These are phyloP conservation scores for Parnassius mnemosyne DNA, from an alignment of 2,888 invertebrate species.

Conservation along the genomic window DNA sequence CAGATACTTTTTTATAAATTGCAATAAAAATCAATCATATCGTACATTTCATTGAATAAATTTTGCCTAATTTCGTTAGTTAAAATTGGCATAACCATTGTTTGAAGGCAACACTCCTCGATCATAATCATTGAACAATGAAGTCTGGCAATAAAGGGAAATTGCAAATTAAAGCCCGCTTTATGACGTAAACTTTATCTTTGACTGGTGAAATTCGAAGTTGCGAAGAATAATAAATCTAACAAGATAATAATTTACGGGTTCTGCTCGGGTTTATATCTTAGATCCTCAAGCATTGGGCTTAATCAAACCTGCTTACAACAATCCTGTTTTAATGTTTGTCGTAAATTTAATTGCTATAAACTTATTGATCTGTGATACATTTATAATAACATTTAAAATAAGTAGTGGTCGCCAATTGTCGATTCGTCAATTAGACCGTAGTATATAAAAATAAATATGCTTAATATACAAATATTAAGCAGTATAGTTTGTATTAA, in stretches of 20 bases:
- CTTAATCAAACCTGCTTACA: slow-evolving; percentile 20
- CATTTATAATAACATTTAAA: too few species aligned
- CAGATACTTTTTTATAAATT: too few species aligned
- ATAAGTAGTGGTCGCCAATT: too few species aligned
- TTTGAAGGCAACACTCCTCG: slow-evolving; percentile 8
- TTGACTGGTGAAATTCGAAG: slow-evolving; percentile 20
- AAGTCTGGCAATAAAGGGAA: slow-evolving; percentile 17
- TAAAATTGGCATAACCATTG: slow-evolving; percentile 3
- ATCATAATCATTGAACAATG: slow-evolving; percentile 22
- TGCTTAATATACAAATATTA: too few species aligned
- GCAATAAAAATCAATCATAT: too few species aligned
- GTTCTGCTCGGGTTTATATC: slow-evolving; percentile 11
- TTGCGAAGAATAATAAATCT: slow-evolving; percentile 25
- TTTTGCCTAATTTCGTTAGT: not conserved
- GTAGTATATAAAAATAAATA: too few species aligned
- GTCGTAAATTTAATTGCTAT: slow-evolving; percentile 22
- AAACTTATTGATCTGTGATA: slow-evolving; percentile 13
- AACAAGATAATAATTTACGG: slow-evolving; percentile 26
- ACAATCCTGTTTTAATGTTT: slow-evolving; percentile 19
- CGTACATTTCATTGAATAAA: not conserved
- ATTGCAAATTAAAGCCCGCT: slow-evolving; percentile 24
- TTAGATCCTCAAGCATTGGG: slow-evolving; percentile 6
- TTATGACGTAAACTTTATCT: slow-evolving; percentile 25
- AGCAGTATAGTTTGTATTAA: too few species aligned
- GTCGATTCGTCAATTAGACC: too few species aligned